Conservation (phyloP, 2,888 invertebrate species). For the Phyto melanocephala region DNA sequence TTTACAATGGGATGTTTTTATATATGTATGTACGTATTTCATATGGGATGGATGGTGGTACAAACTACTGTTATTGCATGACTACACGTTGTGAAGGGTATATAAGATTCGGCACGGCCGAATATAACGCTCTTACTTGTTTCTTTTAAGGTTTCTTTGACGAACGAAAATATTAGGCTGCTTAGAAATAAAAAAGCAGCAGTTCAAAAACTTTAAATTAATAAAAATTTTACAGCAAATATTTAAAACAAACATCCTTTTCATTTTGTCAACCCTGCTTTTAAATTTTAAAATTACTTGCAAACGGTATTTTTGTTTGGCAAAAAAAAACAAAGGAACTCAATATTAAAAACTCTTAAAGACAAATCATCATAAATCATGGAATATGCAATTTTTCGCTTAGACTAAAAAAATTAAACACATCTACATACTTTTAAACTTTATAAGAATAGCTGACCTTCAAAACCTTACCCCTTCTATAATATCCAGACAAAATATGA, state of each 20-base stretch:
- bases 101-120: too few species aligned
- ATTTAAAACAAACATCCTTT: too few species aligned
- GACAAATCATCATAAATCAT: slow-evolving; percentile 9
- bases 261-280: not conserved
- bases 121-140: too few species aligned
- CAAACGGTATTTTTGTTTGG: not conserved
- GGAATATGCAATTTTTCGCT: slow-evolving; percentile 11
- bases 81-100: too few species aligned
- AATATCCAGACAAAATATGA: slow-evolving; percentile 2
- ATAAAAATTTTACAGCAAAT: too few species aligned
- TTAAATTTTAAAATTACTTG: not conserved
- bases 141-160: not conserved
- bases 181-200: not conserved
- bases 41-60: too few species aligned
- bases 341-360: not conserved
- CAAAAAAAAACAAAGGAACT: not conserved
- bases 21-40: too few species aligned
- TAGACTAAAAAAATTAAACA: not conserved
- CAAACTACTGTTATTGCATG: too few species aligned
- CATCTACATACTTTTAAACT: not conserved
- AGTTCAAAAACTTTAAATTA: too few species aligned
- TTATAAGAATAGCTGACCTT: not conserved
- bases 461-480: too few species aligned
- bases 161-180: not conserved
- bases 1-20: too few species aligned